phyloP scores from a whole-genome alignment of 2,888 invertebrate species.

The Synanthedon myopaeformis region DNA sequence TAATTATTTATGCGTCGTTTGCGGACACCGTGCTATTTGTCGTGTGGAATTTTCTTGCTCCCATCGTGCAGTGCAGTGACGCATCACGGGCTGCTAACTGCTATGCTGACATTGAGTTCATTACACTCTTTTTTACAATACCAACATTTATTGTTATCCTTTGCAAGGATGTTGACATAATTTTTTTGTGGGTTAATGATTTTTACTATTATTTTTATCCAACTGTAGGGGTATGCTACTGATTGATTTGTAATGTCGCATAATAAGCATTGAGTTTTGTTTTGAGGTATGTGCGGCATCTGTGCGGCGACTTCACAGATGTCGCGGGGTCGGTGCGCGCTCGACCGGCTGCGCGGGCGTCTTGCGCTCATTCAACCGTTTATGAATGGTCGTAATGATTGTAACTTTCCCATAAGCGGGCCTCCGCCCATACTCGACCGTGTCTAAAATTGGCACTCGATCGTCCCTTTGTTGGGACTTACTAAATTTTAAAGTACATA shows the following conservation, averaged over 20 bases:
- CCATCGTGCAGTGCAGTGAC: constrained; percentile 39
- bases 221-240: no score
- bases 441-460: background rate
- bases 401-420: constrained; percentile 61
- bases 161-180: no score
- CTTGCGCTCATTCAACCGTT: constrained; percentile 62
- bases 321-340: constrained; percentile 37
- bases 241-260: no score
- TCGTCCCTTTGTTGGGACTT: background rate
- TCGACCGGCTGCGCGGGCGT: constrained; percentile 40
- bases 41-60: constrained; percentile 51
- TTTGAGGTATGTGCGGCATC: constrained; percentile 16
- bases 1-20: constrained; percentile 66
- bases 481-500: no score
- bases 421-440: constrained; percentile 23
- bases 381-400: constrained; percentile 61
- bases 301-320: constrained; percentile 34
- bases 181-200: no score
- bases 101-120: constrained; percentile 55
- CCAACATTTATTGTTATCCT: no score
- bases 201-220: no score
- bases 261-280: background rate
- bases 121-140: constrained; percentile 29
- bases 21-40: constrained; percentile 49
- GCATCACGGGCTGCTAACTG: constrained; percentile 47